Conservation (phyloP, 2,888 invertebrate genomes). For the Tholera decimalis region DNA sequence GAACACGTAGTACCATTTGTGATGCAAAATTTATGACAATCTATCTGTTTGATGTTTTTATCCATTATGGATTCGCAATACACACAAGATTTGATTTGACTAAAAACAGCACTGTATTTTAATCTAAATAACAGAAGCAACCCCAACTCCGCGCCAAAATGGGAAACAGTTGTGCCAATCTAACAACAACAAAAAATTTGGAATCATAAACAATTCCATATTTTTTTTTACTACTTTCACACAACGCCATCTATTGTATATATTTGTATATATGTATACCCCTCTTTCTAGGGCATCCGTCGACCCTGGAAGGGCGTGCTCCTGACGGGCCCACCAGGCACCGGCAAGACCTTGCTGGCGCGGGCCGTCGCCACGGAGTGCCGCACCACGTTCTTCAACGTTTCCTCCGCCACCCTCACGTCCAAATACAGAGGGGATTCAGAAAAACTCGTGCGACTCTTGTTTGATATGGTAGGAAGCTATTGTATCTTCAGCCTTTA, state of each 20-base stretch:
- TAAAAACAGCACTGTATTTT: no score
- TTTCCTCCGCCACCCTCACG: slow-evolving; percentile 96
- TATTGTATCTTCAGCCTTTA: neutral
- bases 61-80: no score
- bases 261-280: neutral
- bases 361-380: slow-evolving; percentile 98
- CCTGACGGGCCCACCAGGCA: slow-evolving; percentile 94
- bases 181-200: no score
- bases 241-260: neutral
- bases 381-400: slow-evolving; percentile 96
- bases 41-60: no score
- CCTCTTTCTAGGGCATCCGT: slow-evolving; percentile 92
- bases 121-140: no score
- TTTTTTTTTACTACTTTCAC: neutral
- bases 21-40: no score
- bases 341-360: slow-evolving; percentile 96
- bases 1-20: no score
- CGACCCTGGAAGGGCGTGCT: slow-evolving; percentile 95
- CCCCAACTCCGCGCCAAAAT: no score
- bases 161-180: no score
- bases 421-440: slow-evolving; percentile 98
- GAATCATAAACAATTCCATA: neutral
- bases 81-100: no score
- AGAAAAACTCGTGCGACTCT: slow-evolving; percentile 96
- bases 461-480: slow-evolving; percentile 95